Percentiles rank a stretch among this genome's conserved stretches.
Conservation (phyloP, 30 jellyfish, hydroid and myxozoan species). For the Aurelia sp. region DNA sequence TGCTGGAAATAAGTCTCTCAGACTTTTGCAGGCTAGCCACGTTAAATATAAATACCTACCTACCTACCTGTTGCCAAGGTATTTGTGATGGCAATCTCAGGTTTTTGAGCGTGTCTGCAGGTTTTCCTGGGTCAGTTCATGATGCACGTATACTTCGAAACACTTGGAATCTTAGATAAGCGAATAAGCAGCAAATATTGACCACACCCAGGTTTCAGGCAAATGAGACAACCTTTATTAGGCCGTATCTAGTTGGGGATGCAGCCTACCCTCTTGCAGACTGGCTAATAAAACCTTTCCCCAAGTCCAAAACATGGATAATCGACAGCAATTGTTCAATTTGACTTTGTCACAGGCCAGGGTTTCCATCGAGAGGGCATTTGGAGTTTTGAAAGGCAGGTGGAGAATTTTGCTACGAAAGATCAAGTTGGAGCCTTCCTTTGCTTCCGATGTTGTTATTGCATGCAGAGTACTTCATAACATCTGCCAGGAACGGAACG, state of each 20-base stretch:
- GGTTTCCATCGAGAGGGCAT: slow-evolving; percentile 31
- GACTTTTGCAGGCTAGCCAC: too few species aligned
- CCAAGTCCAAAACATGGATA: background rate
- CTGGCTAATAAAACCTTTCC: slow-evolving; percentile 37
- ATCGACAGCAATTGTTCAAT: slow-evolving; percentile 3
- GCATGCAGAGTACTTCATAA: slow-evolving; percentile 24
- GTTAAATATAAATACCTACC: too few species aligned
- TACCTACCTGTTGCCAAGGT: slow-evolving; percentile 78
- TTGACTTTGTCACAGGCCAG: slow-evolving; percentile 34
- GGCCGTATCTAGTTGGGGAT: slow-evolving; percentile 23
- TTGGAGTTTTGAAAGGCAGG: slow-evolving; percentile 28
- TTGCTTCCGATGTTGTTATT: slow-evolving; percentile 24
- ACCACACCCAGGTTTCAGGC: background rate
- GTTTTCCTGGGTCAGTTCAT: slow-evolving; percentile 49
- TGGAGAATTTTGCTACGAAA: slow-evolving; percentile 15
- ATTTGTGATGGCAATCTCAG: slow-evolving; percentile 30
- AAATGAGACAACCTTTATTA: background rate
- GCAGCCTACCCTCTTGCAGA: slow-evolving; percentile 31
- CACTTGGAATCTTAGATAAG: slow-evolving; percentile 27
- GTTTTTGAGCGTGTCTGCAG: slow-evolving; percentile 35
- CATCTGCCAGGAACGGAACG: slow-evolving; percentile 19
- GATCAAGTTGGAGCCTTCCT: slow-evolving; percentile 5
- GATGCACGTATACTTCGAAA: slow-evolving; percentile 43
- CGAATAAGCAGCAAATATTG: slow-evolving; percentile 4
- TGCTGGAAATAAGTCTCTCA: too few species aligned